Conservation (phyloP, 2,797 vertebrate genomes). For the Helicolenus hilgendorfi region DNA sequence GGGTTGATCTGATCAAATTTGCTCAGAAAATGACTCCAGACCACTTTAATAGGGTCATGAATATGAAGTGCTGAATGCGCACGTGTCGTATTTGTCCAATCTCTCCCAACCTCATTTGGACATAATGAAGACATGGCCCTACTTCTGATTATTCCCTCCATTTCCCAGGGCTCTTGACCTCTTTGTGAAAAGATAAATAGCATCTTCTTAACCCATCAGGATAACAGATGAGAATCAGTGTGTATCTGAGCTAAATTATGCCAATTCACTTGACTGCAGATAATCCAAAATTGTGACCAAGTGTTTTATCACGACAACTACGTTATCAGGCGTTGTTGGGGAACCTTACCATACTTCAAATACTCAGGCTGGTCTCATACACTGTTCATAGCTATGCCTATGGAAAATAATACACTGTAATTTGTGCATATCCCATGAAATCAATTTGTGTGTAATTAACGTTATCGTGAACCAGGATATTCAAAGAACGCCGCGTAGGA, state of each 20-base stretch:
- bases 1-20: conserved; percentile 92
- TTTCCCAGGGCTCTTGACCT: conserved; percentile 82
- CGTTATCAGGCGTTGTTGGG: not conserved
- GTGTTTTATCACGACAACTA: conserved; percentile 13
- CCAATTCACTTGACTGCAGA: conserved; percentile 56
- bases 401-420: too few relatives aligned
- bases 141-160: conserved; percentile 77
- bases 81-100: conserved; percentile 87
- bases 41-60: conserved; percentile 90
- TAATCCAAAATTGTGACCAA: conserved; percentile 18
- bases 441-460: too few relatives aligned
- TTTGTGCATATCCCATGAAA: too few relatives aligned
- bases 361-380: too few relatives aligned
- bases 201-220: conserved; percentile 78
- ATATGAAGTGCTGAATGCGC: conserved; percentile 80
- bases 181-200: conserved; percentile 78
- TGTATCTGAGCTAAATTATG: conserved; percentile 38
- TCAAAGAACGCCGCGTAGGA: too few relatives aligned
- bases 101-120: conserved; percentile 87
- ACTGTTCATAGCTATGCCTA: too few relatives aligned
- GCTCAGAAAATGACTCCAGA: conserved; percentile 93
- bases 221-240: conserved; percentile 63
- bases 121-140: conserved; percentile 87
- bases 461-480: too few relatives aligned
- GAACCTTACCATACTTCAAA: not conserved